Conservation (phyloP, 2,888 invertebrate genomes). For the Leucophora obtusa region DNA sequence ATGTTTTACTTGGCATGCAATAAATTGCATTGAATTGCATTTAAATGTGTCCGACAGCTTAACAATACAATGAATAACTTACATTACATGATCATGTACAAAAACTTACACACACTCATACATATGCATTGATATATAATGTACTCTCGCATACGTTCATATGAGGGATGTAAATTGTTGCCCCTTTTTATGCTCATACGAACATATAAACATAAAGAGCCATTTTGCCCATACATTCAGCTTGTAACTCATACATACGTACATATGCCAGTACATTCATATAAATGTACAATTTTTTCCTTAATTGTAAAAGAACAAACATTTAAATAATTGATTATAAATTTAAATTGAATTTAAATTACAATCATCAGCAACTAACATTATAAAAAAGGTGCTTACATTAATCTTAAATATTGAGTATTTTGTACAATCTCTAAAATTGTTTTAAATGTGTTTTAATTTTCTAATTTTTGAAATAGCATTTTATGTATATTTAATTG, state of each 20-base stretch:
- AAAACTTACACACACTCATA: slow-evolving; percentile 17
- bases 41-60: slow-evolving; percentile 77
- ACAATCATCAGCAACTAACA: slow-evolving; percentile 56
- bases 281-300: slow-evolving; percentile 6
- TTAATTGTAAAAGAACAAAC: slow-evolving; percentile 40
- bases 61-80: slow-evolving; percentile 68
- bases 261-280: slow-evolving; percentile 7
- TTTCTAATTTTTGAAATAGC: no score
- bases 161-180: not conserved
- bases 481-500: no score
- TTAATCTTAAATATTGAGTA: not conserved
- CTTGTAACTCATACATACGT: not conserved
- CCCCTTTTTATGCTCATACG: no score
- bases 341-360: slow-evolving; percentile 65
- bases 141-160: not conserved
- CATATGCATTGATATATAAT: not conserved
- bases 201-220: no score
- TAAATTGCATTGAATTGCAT: slow-evolving; percentile 76
- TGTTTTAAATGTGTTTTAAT: no score
- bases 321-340: slow-evolving; percentile 65
- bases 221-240: no score
- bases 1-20: slow-evolving; percentile 64
- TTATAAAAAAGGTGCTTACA: not conserved
- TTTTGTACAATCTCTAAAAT: slow-evolving; percentile 6
- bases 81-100: slow-evolving; percentile 44